A percentile compares a stretch with the other conserved stretches of the same genome.
Conservation (phyloP, 2,888 invertebrate genomes). For the Drosophila kanekoi region DNA sequence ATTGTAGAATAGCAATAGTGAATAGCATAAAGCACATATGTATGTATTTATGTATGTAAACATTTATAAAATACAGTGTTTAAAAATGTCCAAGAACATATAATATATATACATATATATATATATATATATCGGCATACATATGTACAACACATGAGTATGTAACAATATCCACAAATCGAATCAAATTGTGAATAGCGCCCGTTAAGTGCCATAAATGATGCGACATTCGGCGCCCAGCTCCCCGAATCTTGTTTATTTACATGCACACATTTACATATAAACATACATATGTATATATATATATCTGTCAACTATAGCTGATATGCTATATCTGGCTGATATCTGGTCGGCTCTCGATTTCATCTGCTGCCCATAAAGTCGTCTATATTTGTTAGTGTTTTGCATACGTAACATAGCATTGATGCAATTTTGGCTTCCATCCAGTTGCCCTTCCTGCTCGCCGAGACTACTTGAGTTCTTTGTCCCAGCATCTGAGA, state of each 20-base stretch:
- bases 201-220: slow-evolving; percentile 30
- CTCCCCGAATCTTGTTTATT: slow-evolving; percentile 26
- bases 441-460: slow-evolving; percentile 6
- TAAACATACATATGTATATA: background rate
- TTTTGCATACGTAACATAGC: slow-evolving; percentile 12
- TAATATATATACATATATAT: slow-evolving; percentile 6
- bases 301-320: background rate
- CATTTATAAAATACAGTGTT: slow-evolving; percentile 11
- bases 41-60: slow-evolving; percentile 15
- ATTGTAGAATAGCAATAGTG: slow-evolving; percentile 51
- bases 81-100: slow-evolving; percentile 11
- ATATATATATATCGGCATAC: background rate
- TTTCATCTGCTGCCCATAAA: background rate
- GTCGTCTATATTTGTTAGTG: slow-evolving; percentile 4
- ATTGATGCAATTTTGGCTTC: slow-evolving; percentile 20
- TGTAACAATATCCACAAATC: slow-evolving; percentile 19
- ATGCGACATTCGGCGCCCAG: slow-evolving; percentile 25
- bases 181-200: slow-evolving; percentile 15
- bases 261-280: slow-evolving; percentile 6
- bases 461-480: background rate
- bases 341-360: background rate
- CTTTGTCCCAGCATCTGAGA: background rate
- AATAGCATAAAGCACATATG: slow-evolving; percentile 28
- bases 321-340: slow-evolving; percentile 2
- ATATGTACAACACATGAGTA: slow-evolving; percentile 2